phyloP scores from a whole-genome alignment of 37 sponge, comb jelly and placozoan species.

The Haliclona indistincta region DNA sequence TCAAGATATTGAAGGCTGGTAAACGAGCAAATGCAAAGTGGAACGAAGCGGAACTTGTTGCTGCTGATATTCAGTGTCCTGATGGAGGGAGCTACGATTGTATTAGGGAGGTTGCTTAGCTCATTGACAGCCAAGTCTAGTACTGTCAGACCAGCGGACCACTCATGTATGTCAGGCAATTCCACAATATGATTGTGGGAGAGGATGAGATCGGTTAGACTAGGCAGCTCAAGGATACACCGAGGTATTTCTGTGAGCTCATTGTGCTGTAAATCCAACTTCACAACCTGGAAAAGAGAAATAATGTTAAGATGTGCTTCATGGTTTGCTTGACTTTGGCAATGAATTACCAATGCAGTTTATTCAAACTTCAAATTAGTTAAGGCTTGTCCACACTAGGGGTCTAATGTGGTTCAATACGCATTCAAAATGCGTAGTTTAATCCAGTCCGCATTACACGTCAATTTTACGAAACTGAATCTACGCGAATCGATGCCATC shows the following conservation, averaged over 20 bases:
- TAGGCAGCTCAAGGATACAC: conserved; percentile 78
- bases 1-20: conserved; percentile 56
- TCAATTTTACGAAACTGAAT: no score
- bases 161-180: conserved; percentile 71
- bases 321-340: no score
- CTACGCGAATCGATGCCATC: no score
- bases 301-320: no score
- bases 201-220: conserved; percentile 72
- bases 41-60: conserved; percentile 73
- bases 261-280: conserved; percentile 75
- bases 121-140: conserved; percentile 80
- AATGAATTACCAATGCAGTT: no score
- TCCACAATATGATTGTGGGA: conserved; percentile 72
- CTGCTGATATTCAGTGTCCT: conserved; percentile 67
- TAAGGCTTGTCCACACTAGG: no score
- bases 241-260: conserved; percentile 67
- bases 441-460: no score
- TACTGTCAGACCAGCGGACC: conserved; percentile 70
- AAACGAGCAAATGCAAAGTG: conserved; percentile 82
- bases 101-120: conserved; percentile 65
- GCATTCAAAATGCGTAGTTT: no score
- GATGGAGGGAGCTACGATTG: conserved; percentile 58
- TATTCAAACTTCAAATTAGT: no score
- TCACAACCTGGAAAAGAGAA: conserved; percentile 50
- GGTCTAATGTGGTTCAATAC: no score